Percentiles rank a stretch among this genome's conserved stretches.
Conservation (phyloP, 2,888 invertebrate species). For the Amphiduros pacificus region DNA sequence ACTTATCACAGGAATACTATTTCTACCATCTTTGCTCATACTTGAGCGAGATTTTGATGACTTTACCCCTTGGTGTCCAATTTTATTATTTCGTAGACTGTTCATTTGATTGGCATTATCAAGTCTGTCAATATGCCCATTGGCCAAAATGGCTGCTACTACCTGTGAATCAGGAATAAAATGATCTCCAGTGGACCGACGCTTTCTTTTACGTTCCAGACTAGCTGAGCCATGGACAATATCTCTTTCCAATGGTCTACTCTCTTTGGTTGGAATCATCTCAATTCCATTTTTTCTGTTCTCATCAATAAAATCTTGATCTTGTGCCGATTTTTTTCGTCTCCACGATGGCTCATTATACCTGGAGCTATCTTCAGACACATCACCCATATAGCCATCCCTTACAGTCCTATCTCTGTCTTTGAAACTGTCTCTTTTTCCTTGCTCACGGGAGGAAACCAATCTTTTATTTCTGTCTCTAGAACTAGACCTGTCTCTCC, state of each 20-base stretch:
- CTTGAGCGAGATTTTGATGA: too few species aligned
- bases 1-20: conserved; percentile 4
- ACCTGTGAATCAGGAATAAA: background rate
- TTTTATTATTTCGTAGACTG: too few species aligned
- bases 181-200: conserved; percentile 4
- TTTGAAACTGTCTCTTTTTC: background rate
- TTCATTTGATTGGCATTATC: background rate
- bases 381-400: too few species aligned
- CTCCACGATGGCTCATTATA: too few species aligned
- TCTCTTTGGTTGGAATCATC: background rate
- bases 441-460: too few species aligned
- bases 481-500: background rate
- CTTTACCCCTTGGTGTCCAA: too few species aligned
- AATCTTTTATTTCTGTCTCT: background rate
- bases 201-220: conserved; percentile 9
- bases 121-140: background rate
- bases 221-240: background rate
- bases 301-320: background rate
- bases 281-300: too few species aligned
- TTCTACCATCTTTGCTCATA: background rate
- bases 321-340: too few species aligned
- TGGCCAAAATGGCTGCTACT: background rate
- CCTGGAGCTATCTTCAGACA: too few species aligned
- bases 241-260: background rate
- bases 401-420: background rate